Evolutionary conservation across 2,797 vertebrate species (phyloP).

Genomic region (Anguilla anguilla): DNA sequence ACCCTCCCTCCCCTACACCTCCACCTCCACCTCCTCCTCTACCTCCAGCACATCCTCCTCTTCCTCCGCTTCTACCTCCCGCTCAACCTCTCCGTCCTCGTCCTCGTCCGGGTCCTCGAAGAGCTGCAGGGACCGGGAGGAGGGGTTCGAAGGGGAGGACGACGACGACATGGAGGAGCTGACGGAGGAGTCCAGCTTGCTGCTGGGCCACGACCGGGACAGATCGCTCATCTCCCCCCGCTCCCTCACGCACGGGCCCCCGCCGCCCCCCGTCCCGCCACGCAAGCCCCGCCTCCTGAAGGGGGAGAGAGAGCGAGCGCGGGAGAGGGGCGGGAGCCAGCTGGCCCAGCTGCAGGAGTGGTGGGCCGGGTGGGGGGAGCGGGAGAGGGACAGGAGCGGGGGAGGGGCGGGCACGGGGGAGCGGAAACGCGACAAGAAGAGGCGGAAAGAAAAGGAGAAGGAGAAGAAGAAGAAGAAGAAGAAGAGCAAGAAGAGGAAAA

Average conservation of each 20-base stretch:
- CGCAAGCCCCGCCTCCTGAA: conserved; percentile 77
- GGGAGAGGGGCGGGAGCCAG: conserved; percentile 76
- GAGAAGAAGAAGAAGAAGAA: conserved; percentile 78
- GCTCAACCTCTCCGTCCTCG: conserved; percentile 75
- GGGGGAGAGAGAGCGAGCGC: conserved; percentile 80
- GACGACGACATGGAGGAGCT: conserved; percentile 77
- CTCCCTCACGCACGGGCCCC: conserved; percentile 74
- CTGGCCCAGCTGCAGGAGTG: conserved; percentile 78
- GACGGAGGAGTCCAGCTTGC: conserved; percentile 80
- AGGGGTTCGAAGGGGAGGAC: conserved; percentile 72
- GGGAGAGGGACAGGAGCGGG: conserved; percentile 58
- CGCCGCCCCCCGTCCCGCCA: conserved; percentile 77
- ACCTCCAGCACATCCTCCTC: conserved; percentile 70
- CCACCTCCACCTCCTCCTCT: conserved; percentile 72
- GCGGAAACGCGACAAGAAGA: conserved; percentile 20
- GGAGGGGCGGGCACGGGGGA: background rate
- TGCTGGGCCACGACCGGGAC: conserved; percentile 74
- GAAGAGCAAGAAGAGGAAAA: conserved; percentile 71
- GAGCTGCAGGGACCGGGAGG: conserved; percentile 73
- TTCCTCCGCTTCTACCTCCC: conserved; percentile 69
- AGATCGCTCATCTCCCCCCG: conserved; percentile 73
- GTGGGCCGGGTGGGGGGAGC: conserved; percentile 79
- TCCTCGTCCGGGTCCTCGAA: conserved; percentile 75
- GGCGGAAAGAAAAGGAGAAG: conserved; percentile 69
- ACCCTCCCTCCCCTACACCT: conserved; percentile 75